phyloP scores from a whole-genome alignment of 2,113 vertebrate genomes.

The Malurus alboscapulatus region DNA sequence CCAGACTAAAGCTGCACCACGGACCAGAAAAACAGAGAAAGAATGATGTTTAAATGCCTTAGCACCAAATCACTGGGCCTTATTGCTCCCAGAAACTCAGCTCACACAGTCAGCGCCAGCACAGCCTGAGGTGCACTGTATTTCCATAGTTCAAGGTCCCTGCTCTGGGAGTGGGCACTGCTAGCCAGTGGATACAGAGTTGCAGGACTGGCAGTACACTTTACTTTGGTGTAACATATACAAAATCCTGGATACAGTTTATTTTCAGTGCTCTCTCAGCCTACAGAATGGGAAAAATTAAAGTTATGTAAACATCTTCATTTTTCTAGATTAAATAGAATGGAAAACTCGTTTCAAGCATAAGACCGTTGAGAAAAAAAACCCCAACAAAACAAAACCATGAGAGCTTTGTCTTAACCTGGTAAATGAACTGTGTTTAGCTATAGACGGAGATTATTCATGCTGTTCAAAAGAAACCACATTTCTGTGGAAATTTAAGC shows the following conservation, averaged over 20 bases:
- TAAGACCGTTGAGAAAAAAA: not conserved
- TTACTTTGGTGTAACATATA: not conserved
- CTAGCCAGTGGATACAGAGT: not conserved
- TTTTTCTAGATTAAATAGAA: not conserved
- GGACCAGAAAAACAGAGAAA: not conserved
- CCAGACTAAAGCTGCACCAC: not conserved
- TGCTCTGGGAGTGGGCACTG: not conserved
- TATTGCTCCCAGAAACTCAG: not conserved
- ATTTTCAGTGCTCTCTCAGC: not conserved
- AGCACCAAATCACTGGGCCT: not conserved
- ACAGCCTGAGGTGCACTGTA: not conserved
- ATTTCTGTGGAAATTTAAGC: not conserved
- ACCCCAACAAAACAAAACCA: not conserved
- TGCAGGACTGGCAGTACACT: not conserved
- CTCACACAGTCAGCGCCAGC: fast-evolving
- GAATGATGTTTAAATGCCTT: not conserved
- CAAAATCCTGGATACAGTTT: not conserved
- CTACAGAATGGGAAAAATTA: not conserved
- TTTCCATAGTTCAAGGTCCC: not conserved
- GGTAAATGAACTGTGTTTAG: not conserved
- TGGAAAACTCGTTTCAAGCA: not conserved
- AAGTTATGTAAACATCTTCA: not conserved
- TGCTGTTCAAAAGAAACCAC: not conserved
- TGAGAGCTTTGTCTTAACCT: not conserved
- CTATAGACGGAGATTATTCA: not conserved